Evolutionary conservation across 2,888 invertebrate species (phyloP).

Genomic region (Podotricha telesiphe): DNA sequence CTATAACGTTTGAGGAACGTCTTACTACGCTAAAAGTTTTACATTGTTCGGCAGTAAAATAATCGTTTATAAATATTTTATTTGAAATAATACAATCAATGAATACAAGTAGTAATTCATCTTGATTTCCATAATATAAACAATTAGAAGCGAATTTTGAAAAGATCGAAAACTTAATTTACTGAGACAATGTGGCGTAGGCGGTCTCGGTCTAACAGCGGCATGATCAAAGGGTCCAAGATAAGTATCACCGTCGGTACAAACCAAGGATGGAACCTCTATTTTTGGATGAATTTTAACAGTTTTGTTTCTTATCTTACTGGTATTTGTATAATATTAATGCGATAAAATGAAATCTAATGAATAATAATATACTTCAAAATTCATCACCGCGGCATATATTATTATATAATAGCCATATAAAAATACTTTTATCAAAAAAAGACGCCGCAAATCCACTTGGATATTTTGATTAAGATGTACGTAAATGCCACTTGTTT

Average conservation of each 20-base stretch:
- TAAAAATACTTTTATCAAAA: too few species aligned
- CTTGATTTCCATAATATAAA: not conserved
- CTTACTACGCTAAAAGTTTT: not conserved
- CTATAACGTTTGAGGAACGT: too few species aligned
- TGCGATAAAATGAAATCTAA: not conserved
- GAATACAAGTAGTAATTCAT: not conserved
- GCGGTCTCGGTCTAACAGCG: constrained; percentile 56
- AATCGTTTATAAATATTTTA: not conserved
- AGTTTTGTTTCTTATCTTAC: constrained; percentile 62
- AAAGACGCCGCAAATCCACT: too few species aligned
- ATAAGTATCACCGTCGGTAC: constrained; percentile 70
- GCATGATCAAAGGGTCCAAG: constrained; percentile 70
- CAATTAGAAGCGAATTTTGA: not conserved
- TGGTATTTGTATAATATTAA: constrained; percentile 39
- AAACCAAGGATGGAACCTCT: constrained; percentile 60
- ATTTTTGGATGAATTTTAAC: constrained; percentile 73
- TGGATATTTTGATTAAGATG: too few species aligned
- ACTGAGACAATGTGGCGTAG: constrained; percentile 56
- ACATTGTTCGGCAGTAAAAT: too few species aligned
- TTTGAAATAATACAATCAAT: not conserved
- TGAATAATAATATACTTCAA: too few species aligned
- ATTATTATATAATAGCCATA: too few species aligned
- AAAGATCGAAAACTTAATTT: constrained; percentile 15
- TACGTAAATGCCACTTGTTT: too few species aligned
- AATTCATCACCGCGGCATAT: too few species aligned